Base-by-base conservation (phyloP, 2,113 vertebrate genomes). In the Carollia perspicillata region DNA sequence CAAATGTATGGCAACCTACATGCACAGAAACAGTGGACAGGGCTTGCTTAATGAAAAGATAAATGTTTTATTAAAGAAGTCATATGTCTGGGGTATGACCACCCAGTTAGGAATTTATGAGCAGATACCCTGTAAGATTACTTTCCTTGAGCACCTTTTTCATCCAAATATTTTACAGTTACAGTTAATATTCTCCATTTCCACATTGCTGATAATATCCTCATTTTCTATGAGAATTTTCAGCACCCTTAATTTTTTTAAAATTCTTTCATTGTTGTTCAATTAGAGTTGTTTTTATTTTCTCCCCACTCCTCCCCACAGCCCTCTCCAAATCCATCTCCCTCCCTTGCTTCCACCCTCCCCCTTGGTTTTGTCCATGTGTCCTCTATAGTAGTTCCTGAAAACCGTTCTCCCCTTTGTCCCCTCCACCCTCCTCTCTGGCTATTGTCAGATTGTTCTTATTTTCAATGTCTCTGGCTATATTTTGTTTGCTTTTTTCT, bases 191-290 rank as follows among this genome's bases (percentile, higher is more conserved):
- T 42, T 58, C 44, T 40, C 9, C 35, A 74, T 87, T 94, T 95
- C 20, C 83, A 63, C 20, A 78, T 63, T 10, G 3, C 37, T 80
- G 1, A 65, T 91, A 87, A 26, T 74, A 35, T 79, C 33, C 16
- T 89, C 22, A 49, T 85, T 95, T 86, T 69, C 28, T 91, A 68
- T 81, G 58, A 94, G 49, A 88, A 79, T 44, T 75, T 93, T 80
- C 44, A 93, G 42, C 18, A 89, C 16, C 3, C 69, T 68, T 94
- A 51, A 17, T 17, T 17, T 17, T 51, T 51, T 47, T n/a, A n/a
- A 11, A 47, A 47, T 11, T 47, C 10, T 47, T 47, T 47, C 10
- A 47, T 47, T 47, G 44, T 47, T 44, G 8, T 44, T 47, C 44
- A 47, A 47, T 47, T 47, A 47, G 44, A 47, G 44, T 47, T 47